Percentiles rank a stretch among this genome's conserved stretches.
Evolutionary conservation across 2,888 invertebrate species (phyloP).

Genomic region (Lasiommata megera): DNA sequence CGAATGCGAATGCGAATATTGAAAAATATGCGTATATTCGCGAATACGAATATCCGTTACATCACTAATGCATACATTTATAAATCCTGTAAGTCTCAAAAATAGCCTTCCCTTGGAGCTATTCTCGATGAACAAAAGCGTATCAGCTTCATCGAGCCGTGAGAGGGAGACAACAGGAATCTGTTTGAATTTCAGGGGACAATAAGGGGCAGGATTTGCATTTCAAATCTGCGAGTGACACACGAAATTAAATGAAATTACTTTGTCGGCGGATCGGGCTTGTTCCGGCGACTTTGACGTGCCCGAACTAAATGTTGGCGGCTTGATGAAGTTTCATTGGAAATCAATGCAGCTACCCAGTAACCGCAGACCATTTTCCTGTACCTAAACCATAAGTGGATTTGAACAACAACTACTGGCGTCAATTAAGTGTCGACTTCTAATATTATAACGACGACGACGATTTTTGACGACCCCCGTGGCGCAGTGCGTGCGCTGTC

Average conservation of each 20-base stretch:
- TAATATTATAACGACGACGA: neutral
- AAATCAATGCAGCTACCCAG: slow-evolving; percentile 25
- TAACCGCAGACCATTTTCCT: slow-evolving; percentile 40
- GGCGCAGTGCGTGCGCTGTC: no score
- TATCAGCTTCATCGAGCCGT: slow-evolving; percentile 14
- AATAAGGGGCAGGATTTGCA: slow-evolving; percentile 55
- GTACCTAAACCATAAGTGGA: slow-evolving; percentile 20
- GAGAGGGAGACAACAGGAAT: slow-evolving; percentile 33
- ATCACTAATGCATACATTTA: no score
- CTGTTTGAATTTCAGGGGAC: slow-evolving; percentile 45
- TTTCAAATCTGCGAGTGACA: slow-evolving; percentile 64
- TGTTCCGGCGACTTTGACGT: slow-evolving; percentile 40
- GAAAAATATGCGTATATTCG: no score
- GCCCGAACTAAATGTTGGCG: slow-evolving; percentile 21
- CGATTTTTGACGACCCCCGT: no score
- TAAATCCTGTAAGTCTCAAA: neutral
- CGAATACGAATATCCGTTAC: no score
- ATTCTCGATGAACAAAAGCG: slow-evolving; percentile 20
- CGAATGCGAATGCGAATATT: no score
- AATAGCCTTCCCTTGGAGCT: slow-evolving; percentile 11
- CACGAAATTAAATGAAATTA: slow-evolving; percentile 60
- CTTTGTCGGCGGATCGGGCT: slow-evolving; percentile 35
- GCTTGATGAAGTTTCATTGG: slow-evolving; percentile 30
- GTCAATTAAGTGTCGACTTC: neutral
- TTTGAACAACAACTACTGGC: neutral